Base-by-base conservation (phyloP, 2,113 vertebrate species). In the Hypocryptadius cinnamomeus region DNA sequence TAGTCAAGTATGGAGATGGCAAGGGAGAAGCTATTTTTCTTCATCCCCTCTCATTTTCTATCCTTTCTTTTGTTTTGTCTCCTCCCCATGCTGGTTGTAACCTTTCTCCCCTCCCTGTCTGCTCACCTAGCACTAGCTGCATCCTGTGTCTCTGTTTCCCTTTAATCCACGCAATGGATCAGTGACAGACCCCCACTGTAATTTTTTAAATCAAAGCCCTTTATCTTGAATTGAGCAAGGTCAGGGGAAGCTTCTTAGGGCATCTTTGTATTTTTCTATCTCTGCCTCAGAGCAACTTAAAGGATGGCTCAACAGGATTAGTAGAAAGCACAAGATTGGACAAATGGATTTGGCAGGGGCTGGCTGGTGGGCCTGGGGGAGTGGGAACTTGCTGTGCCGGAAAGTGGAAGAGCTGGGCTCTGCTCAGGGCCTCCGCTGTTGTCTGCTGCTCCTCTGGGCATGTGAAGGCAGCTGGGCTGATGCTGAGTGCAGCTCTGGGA, bases 261-360 rank as follows among this genome's bases (percentile, higher is more conserved):
- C 90, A 91, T 87, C 19, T 53, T 60, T 79, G 76, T 79, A 86
- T 96, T 95, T 96, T 93, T 93, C 86, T 86, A 24, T 94, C 77
- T 91, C 61, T 93, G 86, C 93, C 94, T 95, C 65, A 64, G 64
- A 96, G 90, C 88, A 93, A 96, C 94, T 89, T 94, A 91, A 95
- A 95, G 93, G 92, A 91, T 57, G 79, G 93, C 89, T 96, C 92
- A 94, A 95, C 79, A 85, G 95, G 94, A 97, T 97, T 96, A 95
- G 94, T 40, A 65, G 78, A 72, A 92, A 93, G 54, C 12, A 5
- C 72, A 82, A 94, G 95, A 95, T 64, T 79, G 91, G 89, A 93
- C 87, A 94, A 96, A 95, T 92, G 89, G 93, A 94, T 96, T 96
- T 95, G 96, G 90, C 94, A 94, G 95, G 85, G 87, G n/a, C 91